Evolutionary conservation across 2,113 vertebrate species (phyloP), one percentile per base, ranked within the genome.

Genomic region (Dicaeum eximium): DNA sequence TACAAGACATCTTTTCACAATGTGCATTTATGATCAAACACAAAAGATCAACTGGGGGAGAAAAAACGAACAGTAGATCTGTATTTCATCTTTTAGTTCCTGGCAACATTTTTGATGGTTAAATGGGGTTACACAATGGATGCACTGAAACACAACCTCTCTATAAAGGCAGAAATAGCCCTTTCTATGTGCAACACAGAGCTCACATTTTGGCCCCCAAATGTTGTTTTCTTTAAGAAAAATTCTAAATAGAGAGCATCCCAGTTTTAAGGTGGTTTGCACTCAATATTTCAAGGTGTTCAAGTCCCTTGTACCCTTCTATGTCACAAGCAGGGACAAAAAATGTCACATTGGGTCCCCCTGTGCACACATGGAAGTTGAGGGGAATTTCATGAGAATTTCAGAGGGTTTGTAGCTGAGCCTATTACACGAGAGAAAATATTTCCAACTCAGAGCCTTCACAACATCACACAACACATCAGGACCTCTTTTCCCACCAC

Each of bases 11-110:
- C 97, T 97, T 96, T 97, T 97, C 98, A 97, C 98, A 98, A 98
- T 98, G 97, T 98, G 98, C 97, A 98, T 98, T 97, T 98, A 97
- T 97, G 98, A 98, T 98, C 98, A 98, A 97, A 97, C 97, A 97
- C 97, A 98, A 97, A 98, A 98, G 96, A 98, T 97, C 97, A 98
- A 98, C 95, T 98, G 74, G 84, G 79, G 90, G 82, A 66, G 95
- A 73, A 71, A 96, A 96, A 93, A 90, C 0, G 97, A 95, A 94
- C 37, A 67, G 94, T 64, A 89, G 92, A 97, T 97, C 97, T 97
- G 89, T 95, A 95, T 97, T 98, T 98, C 95, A 97, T 96, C 92
- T 97, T 96, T 92, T 65, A 78, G 82, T 97, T 88, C 90, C 96
- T 86, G 93, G 97, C 96, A 96, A 95, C 31, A 91, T 95, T 97